A percentile compares a stretch with the other conserved stretches of the same genome.
phyloP scores from a whole-genome alignment of 2,888 invertebrate genomes.

The Nomada goodeniana region DNA sequence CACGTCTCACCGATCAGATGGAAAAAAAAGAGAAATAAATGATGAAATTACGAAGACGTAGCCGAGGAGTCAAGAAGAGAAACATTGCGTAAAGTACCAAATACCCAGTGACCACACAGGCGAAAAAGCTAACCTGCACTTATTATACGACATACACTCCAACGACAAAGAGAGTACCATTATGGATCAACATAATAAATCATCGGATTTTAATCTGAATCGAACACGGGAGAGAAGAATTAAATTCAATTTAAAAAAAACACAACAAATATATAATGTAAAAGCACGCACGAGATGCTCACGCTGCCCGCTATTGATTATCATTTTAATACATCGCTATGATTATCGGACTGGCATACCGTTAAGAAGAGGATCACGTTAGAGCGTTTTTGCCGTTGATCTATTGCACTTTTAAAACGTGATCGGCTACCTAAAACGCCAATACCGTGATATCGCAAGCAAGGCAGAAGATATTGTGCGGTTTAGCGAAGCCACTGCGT shows the following conservation, averaged over 20 bases:
- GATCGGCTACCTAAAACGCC: slow-evolving; percentile 68
- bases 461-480: slow-evolving; percentile 67
- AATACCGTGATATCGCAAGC: slow-evolving; percentile 65
- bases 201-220: slow-evolving; percentile 13
- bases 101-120: slow-evolving; percentile 55
- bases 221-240: too few species aligned
- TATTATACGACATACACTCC: slow-evolving; percentile 19
- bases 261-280: slow-evolving; percentile 42
- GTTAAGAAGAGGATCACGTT: slow-evolving; percentile 59
- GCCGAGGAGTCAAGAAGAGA: slow-evolving; percentile 31
- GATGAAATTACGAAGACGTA: slow-evolving; percentile 39
- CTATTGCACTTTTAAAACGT: slow-evolving; percentile 65
- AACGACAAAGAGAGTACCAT: slow-evolving; percentile 14
- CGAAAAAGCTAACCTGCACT: slow-evolving; percentile 69
- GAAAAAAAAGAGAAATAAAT: slow-evolving; percentile 32
- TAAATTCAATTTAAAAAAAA: slow-evolving; percentile 17
- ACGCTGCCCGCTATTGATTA: slow-evolving; percentile 79
- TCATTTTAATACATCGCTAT: slow-evolving; percentile 74
- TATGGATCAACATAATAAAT: slow-evolving; percentile 17
- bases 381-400: slow-evolving; percentile 64
- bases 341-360: slow-evolving; percentile 72
- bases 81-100: slow-evolving; percentile 41
- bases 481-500: slow-evolving; percentile 76
- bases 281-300: slow-evolving; percentile 75
- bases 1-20: slow-evolving; percentile 15